A percentile compares a stretch with the other conserved stretches of the same genome.
Conservation (phyloP, 2,113 vertebrate species). For the Tretioscincus oriximinensis region DNA sequence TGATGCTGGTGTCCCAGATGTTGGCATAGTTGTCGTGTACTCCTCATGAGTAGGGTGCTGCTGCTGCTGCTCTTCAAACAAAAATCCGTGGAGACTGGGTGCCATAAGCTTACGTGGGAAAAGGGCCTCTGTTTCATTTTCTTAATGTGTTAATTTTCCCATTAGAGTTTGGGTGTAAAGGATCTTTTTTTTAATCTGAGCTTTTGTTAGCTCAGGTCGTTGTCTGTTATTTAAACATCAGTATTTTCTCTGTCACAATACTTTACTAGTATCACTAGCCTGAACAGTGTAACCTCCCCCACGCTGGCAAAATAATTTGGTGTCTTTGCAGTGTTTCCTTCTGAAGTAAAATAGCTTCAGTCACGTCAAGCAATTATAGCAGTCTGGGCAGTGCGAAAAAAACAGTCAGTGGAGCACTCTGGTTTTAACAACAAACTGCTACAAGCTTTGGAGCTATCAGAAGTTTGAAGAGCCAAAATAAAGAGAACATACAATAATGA, state of each 20-base stretch:
- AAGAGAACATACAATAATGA: too few species aligned
- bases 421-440: neutral
- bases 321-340: neutral
- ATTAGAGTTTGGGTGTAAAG: slow-evolving; percentile 47
- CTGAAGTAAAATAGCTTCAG: neutral
- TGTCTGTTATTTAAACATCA: neutral
- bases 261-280: neutral
- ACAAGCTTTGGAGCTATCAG: too few species aligned
- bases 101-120: too few species aligned
- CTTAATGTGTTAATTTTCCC: slow-evolving; percentile 48
- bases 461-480: too few species aligned
- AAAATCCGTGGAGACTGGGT: too few species aligned
- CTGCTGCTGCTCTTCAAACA: too few species aligned
- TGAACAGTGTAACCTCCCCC: neutral
- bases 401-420: neutral
- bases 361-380: neutral
- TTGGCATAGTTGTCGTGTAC: too few species aligned
- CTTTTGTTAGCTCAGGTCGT: neutral
- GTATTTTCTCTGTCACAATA: neutral
- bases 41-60: too few species aligned
- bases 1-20: too few species aligned
- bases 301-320: neutral
- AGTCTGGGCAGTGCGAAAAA: too few species aligned
- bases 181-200: neutral
- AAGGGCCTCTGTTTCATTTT: slow-evolving; percentile 16